Base-by-base conservation (phyloP, 2,113 vertebrate genomes). In the Meriones unguiculatus region DNA sequence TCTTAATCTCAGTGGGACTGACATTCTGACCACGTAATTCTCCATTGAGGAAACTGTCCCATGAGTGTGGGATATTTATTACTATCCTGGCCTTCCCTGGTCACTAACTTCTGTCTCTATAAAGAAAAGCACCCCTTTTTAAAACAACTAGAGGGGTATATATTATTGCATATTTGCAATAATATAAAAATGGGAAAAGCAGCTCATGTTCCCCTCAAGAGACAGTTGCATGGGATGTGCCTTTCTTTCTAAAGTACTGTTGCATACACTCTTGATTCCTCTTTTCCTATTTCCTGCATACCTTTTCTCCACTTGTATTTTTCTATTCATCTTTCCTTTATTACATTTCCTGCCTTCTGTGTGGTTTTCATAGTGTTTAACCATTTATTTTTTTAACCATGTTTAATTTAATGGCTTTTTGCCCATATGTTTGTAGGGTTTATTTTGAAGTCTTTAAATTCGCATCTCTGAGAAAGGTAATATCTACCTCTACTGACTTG, bases 391-490 rank as follows among this genome's bases (percentile, higher is more conserved):
- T 78, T 24, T 93, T 59, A n/a, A 14, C 62, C 35, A 28, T 73
- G 69, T 41, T 90, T 92, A 90, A 73, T 73, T 30, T 82, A 82
- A 59, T 76, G 50, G 4, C n/a, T 73, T 30, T 89, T 70, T 78
- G 38, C 14, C 57, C 76, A n/a, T 62, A 75, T 75, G 54, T 2
- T 85, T 72, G 5, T 87, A 81, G 22, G 20, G 67, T 18, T 95
- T 93, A 25, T 62, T 22, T 78, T 86, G 94, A 76, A 87, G 76
- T 97, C 95, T 97, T 97, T 70, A 94, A 96, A 90, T 96, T 95
- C 62, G 12, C 59, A 87, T 87, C 98, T 97, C 73, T 89, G 93
- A 64, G 98, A 98, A 76, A 72, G 93, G 70, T 97, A 92, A 75
- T 84, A 50, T 46, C 64, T 93, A 46, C 50, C 41, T 95, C 50